A percentile compares a stretch with the other conserved stretches of the same genome.
These are phyloP conservation scores for Nymphalis polychloros DNA, from an alignment of 2,888 invertebrate species.

Conservation along the genomic window DNA sequence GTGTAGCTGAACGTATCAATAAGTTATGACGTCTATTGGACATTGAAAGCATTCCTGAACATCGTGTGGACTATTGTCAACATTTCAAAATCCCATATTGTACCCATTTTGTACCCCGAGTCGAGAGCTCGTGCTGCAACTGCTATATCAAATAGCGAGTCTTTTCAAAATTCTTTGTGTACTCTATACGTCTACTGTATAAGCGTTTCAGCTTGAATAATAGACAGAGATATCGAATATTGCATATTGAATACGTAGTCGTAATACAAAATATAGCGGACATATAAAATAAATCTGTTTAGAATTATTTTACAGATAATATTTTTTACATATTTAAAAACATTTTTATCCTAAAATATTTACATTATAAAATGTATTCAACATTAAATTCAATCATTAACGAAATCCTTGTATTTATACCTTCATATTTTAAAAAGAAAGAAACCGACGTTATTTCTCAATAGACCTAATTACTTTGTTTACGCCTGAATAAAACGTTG, in stretches of 20 bases:
- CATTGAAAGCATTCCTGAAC: slow-evolving; percentile 17
- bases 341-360: too few species aligned
- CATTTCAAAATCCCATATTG: slow-evolving; percentile 29
- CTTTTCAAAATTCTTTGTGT: slow-evolving; percentile 25
- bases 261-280: too few species aligned
- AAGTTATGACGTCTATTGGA: slow-evolving; percentile 17
- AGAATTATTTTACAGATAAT: too few species aligned
- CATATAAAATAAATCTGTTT: too few species aligned
- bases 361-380: too few species aligned
- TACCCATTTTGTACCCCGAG: slow-evolving; percentile 21
- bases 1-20: slow-evolving; percentile 22
- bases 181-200: slow-evolving; percentile 3
- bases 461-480: too few species aligned
- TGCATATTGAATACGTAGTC: neutral
- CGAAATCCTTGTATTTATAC: too few species aligned
- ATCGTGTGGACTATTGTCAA: slow-evolving; percentile 21
- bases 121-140: slow-evolving; percentile 24
- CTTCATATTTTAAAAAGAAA: too few species aligned
- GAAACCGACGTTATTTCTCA: too few species aligned
- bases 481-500: too few species aligned
- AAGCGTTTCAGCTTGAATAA: slow-evolving; percentile 9
- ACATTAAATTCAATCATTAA: too few species aligned
- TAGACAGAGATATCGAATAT: neutral
- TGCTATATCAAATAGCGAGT: slow-evolving; percentile 23
- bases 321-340: too few species aligned